Conservation (phyloP, 2,888 invertebrate genomes). For the Homarus gammarus region DNA sequence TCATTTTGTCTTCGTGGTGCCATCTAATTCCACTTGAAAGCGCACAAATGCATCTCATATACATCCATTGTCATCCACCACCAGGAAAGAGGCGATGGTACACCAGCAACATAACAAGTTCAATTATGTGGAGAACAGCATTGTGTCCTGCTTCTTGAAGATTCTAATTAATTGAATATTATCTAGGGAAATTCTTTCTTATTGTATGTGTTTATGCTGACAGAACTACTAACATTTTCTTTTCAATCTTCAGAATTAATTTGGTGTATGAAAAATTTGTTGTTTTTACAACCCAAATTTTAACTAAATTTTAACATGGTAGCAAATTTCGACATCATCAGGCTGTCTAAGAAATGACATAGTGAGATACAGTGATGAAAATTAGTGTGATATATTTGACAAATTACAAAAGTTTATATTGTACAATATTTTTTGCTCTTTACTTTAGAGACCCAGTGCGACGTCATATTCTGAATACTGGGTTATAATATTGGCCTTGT, state of each 20-base stretch:
- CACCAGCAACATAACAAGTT: conserved; percentile 1
- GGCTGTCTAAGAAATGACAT: neutral
- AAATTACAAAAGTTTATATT: neutral
- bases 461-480: neutral
- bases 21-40: conserved; percentile 24
- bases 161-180: neutral
- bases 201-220: neutral
- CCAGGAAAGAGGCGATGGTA: conserved; percentile 12
- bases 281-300: no score
- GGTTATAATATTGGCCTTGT: conserved; percentile 21
- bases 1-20: conserved; percentile 47
- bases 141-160: neutral
- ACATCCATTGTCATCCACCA: conserved; percentile 28
- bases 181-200: neutral
- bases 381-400: neutral
- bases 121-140: neutral
- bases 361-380: neutral
- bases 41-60: conserved; percentile 58
- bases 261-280: neutral
- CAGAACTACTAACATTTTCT: neutral
- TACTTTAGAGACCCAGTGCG: neutral
- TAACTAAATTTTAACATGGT: no score
- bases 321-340: neutral
- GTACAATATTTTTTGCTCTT: neutral
- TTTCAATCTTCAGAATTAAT: neutral